phyloP scores from a whole-genome alignment of 2,888 invertebrate species.

The Drosophila anomalata region DNA sequence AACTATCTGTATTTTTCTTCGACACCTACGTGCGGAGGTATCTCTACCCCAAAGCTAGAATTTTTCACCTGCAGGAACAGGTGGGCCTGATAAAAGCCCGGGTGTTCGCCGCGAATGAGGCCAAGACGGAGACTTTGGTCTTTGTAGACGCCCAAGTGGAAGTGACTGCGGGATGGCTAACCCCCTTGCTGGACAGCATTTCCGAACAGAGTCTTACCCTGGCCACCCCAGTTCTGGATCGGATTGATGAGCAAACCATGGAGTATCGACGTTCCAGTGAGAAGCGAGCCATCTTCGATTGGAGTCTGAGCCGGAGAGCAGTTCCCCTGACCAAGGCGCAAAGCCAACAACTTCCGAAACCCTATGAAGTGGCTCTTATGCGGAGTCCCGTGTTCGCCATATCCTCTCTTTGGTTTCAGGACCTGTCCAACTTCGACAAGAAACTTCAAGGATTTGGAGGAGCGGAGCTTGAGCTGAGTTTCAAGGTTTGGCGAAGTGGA shows the following conservation, averaged over 20 bases:
- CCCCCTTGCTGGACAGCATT: not conserved
- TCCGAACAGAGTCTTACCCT: not conserved
- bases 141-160: not conserved
- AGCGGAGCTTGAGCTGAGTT: not conserved
- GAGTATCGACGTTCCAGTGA: not conserved
- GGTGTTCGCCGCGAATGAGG: not conserved
- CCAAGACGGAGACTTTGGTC: not conserved
- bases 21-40: conserved; percentile 3
- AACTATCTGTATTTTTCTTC: not conserved
- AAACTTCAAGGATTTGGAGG: not conserved
- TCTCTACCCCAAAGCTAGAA: conserved; percentile 1
- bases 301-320: not conserved
- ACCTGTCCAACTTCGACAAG: not conserved
- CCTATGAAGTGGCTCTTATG: not conserved
- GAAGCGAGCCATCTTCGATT: not conserved
- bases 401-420: not conserved
- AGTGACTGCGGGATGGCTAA: not conserved
- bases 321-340: not conserved
- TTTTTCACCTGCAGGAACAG: conserved; percentile 2
- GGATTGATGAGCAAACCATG: not conserved
- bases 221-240: not conserved
- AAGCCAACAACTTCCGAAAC: not conserved
- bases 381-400: not conserved
- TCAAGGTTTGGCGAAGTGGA: not conserved
- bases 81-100: not conserved